Evolutionary conservation across 2,888 invertebrate genomes (phyloP), one percentile per base, ranked within the genome.

Genomic region (Apoderus coryli): DNA sequence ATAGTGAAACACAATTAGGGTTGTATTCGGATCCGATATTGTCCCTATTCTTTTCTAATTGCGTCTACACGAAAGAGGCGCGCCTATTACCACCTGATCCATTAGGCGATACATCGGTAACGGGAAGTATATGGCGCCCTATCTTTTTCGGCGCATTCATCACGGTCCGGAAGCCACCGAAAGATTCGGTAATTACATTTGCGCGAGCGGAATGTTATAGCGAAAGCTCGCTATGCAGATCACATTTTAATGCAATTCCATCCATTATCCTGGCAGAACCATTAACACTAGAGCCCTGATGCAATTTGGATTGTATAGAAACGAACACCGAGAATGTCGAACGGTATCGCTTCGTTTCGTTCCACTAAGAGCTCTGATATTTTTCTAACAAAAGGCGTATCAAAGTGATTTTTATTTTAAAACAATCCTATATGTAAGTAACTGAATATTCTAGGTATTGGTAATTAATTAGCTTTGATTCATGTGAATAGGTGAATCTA

Each of bases 201-300:
- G 47, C 48, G 45, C 45, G 47, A 47, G 46, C 46, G 45, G 44
- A 45, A 46, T 49, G 50, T 53, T 52, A 54, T 53, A 51, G 50
- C 50, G 48, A 37, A 19, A 34, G 44, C 55, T 53, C 50, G 52
- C 58, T 57, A 58, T 59, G 59, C 59, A 59, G 59, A 60, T 61
- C 61, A 58, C 59, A 60, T 59, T 61, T 60, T 61, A 60, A 59
- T 60, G 59, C 59, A 59, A 60, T 61, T 60, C 59, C 57, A 59
- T 60, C 59, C 61, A 59, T 60, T 61, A 60, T 59, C 56, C 55
- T 52, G 57, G 54, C 54, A 53, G 54, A 44, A 54, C 60, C 58
- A 59, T 59, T 59, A 59, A 54, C 57, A 53, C 57, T 53, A 47
- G 53, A 50, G 50, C 53, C 47, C 52, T 55, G 55, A 57, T 57